Conservation (phyloP, 2,888 invertebrate species). For the Argynnis bischoffii region DNA sequence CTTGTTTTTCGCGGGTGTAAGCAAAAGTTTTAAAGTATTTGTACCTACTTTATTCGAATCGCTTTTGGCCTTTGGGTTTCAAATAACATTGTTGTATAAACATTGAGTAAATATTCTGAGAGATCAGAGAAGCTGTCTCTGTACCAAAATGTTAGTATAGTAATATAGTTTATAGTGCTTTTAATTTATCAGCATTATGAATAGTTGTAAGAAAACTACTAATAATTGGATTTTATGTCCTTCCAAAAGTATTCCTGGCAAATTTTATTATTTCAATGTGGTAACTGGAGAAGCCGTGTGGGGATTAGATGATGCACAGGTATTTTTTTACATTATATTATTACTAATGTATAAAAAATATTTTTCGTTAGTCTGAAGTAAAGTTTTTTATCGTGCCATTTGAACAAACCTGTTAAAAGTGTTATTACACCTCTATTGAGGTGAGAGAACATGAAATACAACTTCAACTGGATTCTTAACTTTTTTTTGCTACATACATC, state of each 20-base stretch:
- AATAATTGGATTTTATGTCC: slow-evolving; percentile 63
- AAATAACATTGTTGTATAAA: background rate
- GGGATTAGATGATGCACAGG: slow-evolving; percentile 56
- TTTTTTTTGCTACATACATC: no score
- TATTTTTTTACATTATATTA: slow-evolving; percentile 36
- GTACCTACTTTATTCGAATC: no score
- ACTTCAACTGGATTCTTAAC: no score
- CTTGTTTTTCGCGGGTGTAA: slow-evolving; percentile 22
- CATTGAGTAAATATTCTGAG: background rate
- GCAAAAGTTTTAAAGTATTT: slow-evolving; percentile 7
- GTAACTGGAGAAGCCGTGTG: slow-evolving; percentile 60
- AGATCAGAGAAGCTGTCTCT: no score
- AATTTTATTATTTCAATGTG: slow-evolving; percentile 68
- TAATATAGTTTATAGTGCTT: background rate
- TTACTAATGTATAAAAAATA: no score
- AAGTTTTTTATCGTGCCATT: no score
- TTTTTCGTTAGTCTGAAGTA: no score
- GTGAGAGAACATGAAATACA: no score
- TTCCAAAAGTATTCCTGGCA: slow-evolving; percentile 64
- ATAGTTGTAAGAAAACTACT: slow-evolving; percentile 43
- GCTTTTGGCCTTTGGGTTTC: background rate
- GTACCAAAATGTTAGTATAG: background rate
- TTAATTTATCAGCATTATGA: slow-evolving; percentile 12
- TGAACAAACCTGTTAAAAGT: no score
- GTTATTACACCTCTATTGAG: no score